These are phyloP conservation scores for Drosophila quadrilineata DNA, from an alignment of 1,140 invertebrate species.

Conservation along the genomic window DNA sequence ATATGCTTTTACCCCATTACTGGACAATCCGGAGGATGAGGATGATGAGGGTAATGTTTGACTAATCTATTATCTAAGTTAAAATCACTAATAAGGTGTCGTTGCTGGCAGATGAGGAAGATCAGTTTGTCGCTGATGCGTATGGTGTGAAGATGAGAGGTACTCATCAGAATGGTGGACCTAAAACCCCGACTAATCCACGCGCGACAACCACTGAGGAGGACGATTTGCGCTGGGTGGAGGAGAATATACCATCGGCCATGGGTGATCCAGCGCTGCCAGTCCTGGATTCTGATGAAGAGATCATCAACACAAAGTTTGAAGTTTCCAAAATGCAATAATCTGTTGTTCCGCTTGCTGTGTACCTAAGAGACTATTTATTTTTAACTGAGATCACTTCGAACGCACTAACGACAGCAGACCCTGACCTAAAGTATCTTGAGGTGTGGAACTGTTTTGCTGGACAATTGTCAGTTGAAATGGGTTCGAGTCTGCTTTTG, in stretches of 20 bases:
- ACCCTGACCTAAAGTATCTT: too few relatives aligned
- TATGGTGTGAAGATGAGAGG: constrained; percentile 91
- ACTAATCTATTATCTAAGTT: neutral
- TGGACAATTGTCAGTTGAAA: constrained; percentile 11
- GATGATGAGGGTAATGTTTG: constrained; percentile 83
- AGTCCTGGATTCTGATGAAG: constrained; percentile 94
- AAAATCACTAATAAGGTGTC: neutral
- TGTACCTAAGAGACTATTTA: constrained; percentile 68
- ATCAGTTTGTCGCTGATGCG: constrained; percentile 91
- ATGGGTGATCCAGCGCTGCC: constrained; percentile 88
- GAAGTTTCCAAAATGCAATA: constrained; percentile 95
- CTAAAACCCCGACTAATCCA: constrained; percentile 46
- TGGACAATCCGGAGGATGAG: constrained; percentile 93
- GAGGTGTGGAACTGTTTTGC: constrained; percentile 15
- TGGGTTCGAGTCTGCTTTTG: neutral
- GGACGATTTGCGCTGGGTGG: constrained; percentile 94
- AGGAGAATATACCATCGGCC: constrained; percentile 93
- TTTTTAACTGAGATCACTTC: constrained; percentile 24
- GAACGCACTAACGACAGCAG: constrained; percentile 23
- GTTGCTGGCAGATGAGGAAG: constrained; percentile 85
- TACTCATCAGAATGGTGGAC: constrained; percentile 60
- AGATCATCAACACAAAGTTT: constrained; percentile 93
- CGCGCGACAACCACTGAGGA: constrained; percentile 84
- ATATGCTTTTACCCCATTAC: constrained; percentile 95
- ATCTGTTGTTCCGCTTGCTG: constrained; percentile 38